Percentiles rank a stretch among this genome's conserved stretches.
phyloP scores from a whole-genome alignment of 2,888 invertebrate genomes.

The Tenthredo mesomela region DNA sequence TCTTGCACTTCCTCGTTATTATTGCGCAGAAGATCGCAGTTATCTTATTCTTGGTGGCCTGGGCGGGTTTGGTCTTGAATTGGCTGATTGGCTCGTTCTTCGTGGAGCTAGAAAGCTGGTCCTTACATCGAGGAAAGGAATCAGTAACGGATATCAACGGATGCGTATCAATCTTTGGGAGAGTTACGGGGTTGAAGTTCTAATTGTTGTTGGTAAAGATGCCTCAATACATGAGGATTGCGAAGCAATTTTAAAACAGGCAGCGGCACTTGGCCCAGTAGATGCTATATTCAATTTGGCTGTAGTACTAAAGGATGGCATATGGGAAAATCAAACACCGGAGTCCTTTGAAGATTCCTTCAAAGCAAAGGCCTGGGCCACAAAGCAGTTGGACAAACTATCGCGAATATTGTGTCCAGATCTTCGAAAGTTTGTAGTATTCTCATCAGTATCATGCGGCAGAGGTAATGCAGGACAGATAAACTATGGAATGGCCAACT shows the following conservation, averaged over 20 bases:
- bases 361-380: slow-evolving; percentile 81
- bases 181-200: slow-evolving; percentile 84
- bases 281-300: slow-evolving; percentile 86
- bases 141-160: slow-evolving; percentile 90
- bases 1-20: slow-evolving; percentile 78
- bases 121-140: slow-evolving; percentile 89
- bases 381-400: slow-evolving; percentile 80
- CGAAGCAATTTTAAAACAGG: slow-evolving; percentile 83
- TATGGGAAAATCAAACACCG: slow-evolving; percentile 80
- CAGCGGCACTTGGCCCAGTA: slow-evolving; percentile 78
- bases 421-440: slow-evolving; percentile 79
- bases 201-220: slow-evolving; percentile 85
- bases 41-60: slow-evolving; percentile 89
- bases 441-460: slow-evolving; percentile 78
- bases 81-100: slow-evolving; percentile 91
- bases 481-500: slow-evolving; percentile 96
- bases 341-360: slow-evolving; percentile 79
- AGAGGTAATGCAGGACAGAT: slow-evolving; percentile 84
- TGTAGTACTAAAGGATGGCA: slow-evolving; percentile 80
- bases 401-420: slow-evolving; percentile 78
- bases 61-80: slow-evolving; percentile 95
- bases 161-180: slow-evolving; percentile 85
- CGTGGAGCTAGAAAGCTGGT: slow-evolving; percentile 90
- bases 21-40: slow-evolving; percentile 78
- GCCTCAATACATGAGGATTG: slow-evolving; percentile 87